phyloP scores from a whole-genome alignment of 2,888 invertebrate species.

The Epinotia brunnichana region DNA sequence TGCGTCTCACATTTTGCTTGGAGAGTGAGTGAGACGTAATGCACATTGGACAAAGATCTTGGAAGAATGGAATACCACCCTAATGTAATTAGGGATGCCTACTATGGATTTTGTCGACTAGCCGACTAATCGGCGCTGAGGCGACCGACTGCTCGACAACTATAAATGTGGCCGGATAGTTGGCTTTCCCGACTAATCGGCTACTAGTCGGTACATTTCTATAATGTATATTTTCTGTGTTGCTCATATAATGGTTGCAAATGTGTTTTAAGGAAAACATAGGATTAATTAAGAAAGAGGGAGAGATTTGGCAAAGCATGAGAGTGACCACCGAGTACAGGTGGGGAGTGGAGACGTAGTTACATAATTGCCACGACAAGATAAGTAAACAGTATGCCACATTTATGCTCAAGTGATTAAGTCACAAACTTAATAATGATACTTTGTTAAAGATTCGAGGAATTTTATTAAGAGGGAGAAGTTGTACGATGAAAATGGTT shows the following conservation, averaged over 20 bases:
- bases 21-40: too few relatives aligned
- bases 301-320: conserved; percentile 50
- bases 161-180: too few relatives aligned
- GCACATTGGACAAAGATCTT: too few relatives aligned
- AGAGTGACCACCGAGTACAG: conserved; percentile 47
- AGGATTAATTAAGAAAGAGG: conserved; percentile 45
- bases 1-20: too few relatives aligned
- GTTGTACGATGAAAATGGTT: conserved; percentile 3
- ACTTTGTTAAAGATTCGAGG: conserved; percentile 40
- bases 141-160: too few relatives aligned
- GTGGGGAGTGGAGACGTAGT: conserved; percentile 58
- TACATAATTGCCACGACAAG: conserved; percentile 52
- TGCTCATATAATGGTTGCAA: conserved; percentile 60
- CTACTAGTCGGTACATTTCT: too few relatives aligned
- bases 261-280: conserved; percentile 39
- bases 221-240: conserved; percentile 57
- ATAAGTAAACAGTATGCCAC: conserved; percentile 48
- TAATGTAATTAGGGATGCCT: too few relatives aligned
- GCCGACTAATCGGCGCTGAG: too few relatives aligned
- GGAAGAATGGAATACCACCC: too few relatives aligned
- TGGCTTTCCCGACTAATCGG: too few relatives aligned
- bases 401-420: conserved; percentile 47
- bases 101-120: too few relatives aligned
- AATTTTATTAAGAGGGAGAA: conserved; percentile 36
- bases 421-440: conserved; percentile 46